Base-by-base conservation (phyloP, 64 coral and sea anemone genomes). In the Porites lutea region DNA sequence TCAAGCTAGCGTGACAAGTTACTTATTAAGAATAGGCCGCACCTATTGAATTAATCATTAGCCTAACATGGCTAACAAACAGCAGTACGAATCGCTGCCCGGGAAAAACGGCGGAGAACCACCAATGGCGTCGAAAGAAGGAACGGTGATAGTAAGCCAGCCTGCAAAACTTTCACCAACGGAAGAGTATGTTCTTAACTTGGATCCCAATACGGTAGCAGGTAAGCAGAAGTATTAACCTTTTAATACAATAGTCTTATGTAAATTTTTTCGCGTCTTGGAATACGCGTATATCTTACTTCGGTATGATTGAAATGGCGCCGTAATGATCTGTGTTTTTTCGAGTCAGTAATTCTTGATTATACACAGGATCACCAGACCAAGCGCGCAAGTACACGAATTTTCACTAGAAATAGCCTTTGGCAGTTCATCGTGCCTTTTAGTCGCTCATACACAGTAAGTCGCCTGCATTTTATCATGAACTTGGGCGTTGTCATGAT, bases 141-240 rank as follows among this genome's bases (percentile, higher is more conserved):
- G 78, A 77, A 75, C 23, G 6, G 81, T 84, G 14, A 59, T 92
- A 6, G 47, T 79, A 11, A 67, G 47, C 58, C 80, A 92, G 59
- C 90, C 90, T 3, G 22, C 57, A 5, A 71, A 93, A 48, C 82
- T 93, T 0, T 78, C 82, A 13, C 63, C 71, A 13, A 85, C 83
- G n/a, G 91, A 93, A n/a, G 91, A 93, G 14, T 93, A 93, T 48
- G 91, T 93, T 8, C 62, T 93, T 46, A 93, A 93, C 73, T 48
- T 93, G 60, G 91, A 93, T 63, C 91, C 91, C 3, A 65, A 48
- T 6, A 9, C 72, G 13, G 91, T 93, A 49, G 14, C 78, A 44
- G 65, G 91, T 93, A 67, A 92, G 51, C 52, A 48, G 15, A 18
- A 8, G 4, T 49, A 64, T 6, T 50, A 13, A 46, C 3, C 3